phyloP scores from a whole-genome alignment of 1,140 invertebrate species.

The Phymastichus coffea region DNA sequence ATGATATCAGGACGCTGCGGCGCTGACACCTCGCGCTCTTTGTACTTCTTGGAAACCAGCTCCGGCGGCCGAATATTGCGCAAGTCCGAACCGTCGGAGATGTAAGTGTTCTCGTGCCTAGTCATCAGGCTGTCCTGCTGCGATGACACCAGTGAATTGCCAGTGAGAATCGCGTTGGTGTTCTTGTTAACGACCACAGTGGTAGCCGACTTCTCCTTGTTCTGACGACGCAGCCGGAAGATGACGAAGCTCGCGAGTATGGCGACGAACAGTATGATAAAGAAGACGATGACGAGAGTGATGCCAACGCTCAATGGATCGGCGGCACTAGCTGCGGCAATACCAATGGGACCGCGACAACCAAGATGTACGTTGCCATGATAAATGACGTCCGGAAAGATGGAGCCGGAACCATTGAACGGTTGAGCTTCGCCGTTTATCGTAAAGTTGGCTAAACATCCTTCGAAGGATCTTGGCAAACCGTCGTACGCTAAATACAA shows the following conservation, averaged over 20 bases:
- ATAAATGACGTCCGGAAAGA: conserved; percentile 69
- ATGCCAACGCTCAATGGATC: conserved; percentile 88
- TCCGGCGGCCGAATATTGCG: conserved; percentile 72
- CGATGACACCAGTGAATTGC: conserved; percentile 41
- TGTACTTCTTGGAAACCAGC: conserved; percentile 81
- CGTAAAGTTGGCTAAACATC: conserved; percentile 86
- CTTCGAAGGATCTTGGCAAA: conserved; percentile 69
- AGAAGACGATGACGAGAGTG: conserved; percentile 91
- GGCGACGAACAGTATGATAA: conserved; percentile 83
- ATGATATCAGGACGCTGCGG: conserved; percentile 90
- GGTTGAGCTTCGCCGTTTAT: conserved; percentile 88
- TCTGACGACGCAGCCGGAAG: conserved; percentile 80
- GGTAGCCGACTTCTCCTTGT: conserved; percentile 71
- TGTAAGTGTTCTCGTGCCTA: conserved; percentile 54
- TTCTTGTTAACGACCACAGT: conserved; percentile 48
- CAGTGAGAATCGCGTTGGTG: conserved; percentile 49
- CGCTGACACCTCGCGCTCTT: conserved; percentile 67
- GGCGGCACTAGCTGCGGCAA: conserved; percentile 72
- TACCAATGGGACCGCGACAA: conserved; percentile 70
- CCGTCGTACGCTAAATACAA: conserved; percentile 56
- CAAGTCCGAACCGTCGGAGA: conserved; percentile 49
- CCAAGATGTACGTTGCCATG: conserved; percentile 70
- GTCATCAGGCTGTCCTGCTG: conserved; percentile 48
- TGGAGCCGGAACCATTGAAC: conserved; percentile 80
- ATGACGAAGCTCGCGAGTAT: conserved; percentile 88